Base-by-base conservation (phyloP, 2,797 vertebrate genomes). In the Pteropus rufus region DNA sequence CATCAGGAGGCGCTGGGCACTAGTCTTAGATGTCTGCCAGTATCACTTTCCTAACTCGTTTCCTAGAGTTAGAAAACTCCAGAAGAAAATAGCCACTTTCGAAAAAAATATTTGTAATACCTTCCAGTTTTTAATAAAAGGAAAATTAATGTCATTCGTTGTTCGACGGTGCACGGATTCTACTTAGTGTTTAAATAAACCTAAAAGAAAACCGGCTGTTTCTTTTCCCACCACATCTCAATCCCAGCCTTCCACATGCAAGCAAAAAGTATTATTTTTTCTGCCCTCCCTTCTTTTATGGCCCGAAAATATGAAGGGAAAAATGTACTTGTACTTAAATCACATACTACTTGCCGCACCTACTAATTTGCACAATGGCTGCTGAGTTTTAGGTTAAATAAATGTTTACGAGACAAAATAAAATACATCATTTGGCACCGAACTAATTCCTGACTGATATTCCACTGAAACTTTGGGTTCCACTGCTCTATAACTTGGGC, bases 321-420 rank as follows among this genome's bases (percentile, higher is more conserved):
- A 80, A 76, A 65, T 49, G 39, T n/a, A 34, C 3, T 62, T 77
- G 12, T 36, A 44, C 26, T 46, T 52, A 96, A 92, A 96, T 96
- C 72, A 92, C 65, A 92, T 11, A 46, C 67, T 70, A 64, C 29
- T 89, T 44, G 5, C 60, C 73, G 21, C 1, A 86, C 69, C 93
- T 91, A 89, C 69, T 84, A 96, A 96, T 97, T 94, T 95, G n/a
- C 80, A 49, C 31, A 92, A 56, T 70, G 67, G n/a, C 41, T 79
- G n/a, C 49, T 79, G 49, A 67, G 52, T 62, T 49, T 93, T 31
- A 39, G 36, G 70, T 87, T 92, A 92, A 86, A 83, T 67, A 89
- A 95, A 91, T 18, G 41, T 56, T 89, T 93, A 86, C 76, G 49
- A 94, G 46, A 58, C 80, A 64, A 96, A 97, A 95, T 77, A 65